Conservation (phyloP, 2,888 invertebrate species). For the Mythimna impura region DNA sequence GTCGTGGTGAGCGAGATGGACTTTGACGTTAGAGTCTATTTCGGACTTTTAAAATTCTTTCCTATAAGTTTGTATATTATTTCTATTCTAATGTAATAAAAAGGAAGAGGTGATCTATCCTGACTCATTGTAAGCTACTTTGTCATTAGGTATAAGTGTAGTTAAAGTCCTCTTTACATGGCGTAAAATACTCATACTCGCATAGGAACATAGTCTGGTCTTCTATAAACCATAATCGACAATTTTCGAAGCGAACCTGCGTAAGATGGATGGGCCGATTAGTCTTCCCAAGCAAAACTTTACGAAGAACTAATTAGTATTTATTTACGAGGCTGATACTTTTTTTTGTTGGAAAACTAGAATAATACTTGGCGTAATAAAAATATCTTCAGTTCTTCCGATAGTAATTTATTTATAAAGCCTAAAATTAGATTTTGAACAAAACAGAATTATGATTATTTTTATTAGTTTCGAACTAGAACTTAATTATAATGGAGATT, state of each 20-base stretch:
- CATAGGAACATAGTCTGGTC: neutral
- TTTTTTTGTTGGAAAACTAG: conserved; percentile 22
- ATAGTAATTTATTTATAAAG: conserved; percentile 35
- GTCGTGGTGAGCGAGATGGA: no score
- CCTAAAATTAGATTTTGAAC: neutral
- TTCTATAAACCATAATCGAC: conserved; percentile 13
- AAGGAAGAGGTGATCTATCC: no score
- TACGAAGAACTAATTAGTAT: conserved; percentile 40
- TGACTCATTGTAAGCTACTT: no score
- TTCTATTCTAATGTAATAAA: no score
- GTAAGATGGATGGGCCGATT: conserved; percentile 39
- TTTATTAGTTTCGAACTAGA: neutral
- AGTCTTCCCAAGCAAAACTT: conserved; percentile 27
- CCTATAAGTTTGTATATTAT: no score
- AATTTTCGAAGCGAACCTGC: conserved; percentile 26
- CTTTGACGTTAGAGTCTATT: no score
- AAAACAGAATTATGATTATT: conserved; percentile 5
- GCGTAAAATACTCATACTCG: neutral
- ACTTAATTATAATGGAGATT: neutral
- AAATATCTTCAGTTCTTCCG: neutral
- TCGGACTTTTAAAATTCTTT: no score
- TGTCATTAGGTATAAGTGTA: neutral
- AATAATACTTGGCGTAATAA: no score
- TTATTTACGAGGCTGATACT: conserved; percentile 19
- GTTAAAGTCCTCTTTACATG: neutral